Conservation (phyloP, 2,797 vertebrate genomes). For the Lateolabrax maculatus region DNA sequence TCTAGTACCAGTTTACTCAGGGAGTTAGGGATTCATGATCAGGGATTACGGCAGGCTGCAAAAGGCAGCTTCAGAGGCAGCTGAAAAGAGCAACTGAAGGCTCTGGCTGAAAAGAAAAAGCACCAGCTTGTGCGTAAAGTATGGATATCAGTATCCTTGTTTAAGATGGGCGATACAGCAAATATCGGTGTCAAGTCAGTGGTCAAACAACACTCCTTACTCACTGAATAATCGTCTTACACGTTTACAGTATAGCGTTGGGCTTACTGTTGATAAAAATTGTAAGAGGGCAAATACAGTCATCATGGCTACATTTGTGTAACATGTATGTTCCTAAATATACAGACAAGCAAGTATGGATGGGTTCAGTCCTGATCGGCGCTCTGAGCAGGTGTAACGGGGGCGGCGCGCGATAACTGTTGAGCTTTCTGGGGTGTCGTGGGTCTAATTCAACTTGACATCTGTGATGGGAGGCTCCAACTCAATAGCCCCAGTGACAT, state of each 20-base stretch:
- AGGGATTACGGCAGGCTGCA: conserved; percentile 66
- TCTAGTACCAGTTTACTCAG: conserved; percentile 75
- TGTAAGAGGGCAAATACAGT: not conserved
- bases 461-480: conserved; percentile 63
- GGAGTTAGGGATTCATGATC: conserved; percentile 74
- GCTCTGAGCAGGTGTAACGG: conserved; percentile 54
- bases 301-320: not conserved
- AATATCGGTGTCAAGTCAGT: conserved; percentile 39
- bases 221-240: not conserved
- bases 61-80: conserved; percentile 52
- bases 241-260: no score
- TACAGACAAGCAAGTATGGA: not conserved
- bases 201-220: conserved; percentile 33
- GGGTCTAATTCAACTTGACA: conserved; percentile 67
- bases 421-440: conserved; percentile 47
- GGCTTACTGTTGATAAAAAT: conserved; percentile 5
- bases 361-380: conserved; percentile 3
- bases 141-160: conserved; percentile 36
- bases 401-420: conserved; percentile 31
- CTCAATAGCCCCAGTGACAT: conserved; percentile 52
- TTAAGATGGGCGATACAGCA: conserved; percentile 38
- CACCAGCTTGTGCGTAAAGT: conserved; percentile 48
- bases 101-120: conserved; percentile 52
- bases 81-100: conserved; percentile 49
- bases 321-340: conserved; percentile 2